Evolutionary conservation across 2,113 vertebrate genomes (phyloP), one percentile per base, ranked within the genome.

Genomic region (Neopipo cinnamomea): DNA sequence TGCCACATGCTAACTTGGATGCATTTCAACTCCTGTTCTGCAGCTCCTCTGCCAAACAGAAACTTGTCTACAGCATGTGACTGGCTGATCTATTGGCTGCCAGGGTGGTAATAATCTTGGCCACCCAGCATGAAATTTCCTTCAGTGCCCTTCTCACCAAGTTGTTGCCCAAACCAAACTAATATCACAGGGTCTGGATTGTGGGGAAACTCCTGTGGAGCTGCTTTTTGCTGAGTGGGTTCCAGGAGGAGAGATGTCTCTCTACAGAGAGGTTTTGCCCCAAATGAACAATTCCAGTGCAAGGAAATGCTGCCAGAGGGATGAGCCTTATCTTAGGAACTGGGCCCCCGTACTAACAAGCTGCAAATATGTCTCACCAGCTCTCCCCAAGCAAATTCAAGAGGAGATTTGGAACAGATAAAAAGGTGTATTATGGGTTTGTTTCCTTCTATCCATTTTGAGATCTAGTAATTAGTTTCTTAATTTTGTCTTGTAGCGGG

Each of bases 31-130:
- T 91, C 28, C 68, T n/a, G 12, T 16, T 77, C 49, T 86, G 24
- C 62, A 56, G 24, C 30, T 68, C 5, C 46, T 56, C 50, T 86
- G 59, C 61, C 68, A 66, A 23, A 77, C 7, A 87, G 20, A 31
- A 86, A 50, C 35, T 55, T 0, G 0, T 30, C 56, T 21, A 6
- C 28, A 62, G 30, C 0, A 0, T 35, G 30, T 31, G 66, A 28
- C 37, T 14, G 0, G 27, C 56, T 83, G 49, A 63, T 65, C 27
- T 61, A 16, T 31, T 39, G 39, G 4, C 53, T 86, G 28, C 33
- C 2, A 4, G 31, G 20, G 14, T 31, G 31, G 23, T 19, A 68
- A 63, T 13, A 76, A 10, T 46, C 68, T 71, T 6, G 22, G 42
- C 55, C 68, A 87, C 46, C 23, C 70, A 71, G 25, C 18, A 22